Conservation (phyloP, 2,113 vertebrate species). For the Scomber colias region DNA sequence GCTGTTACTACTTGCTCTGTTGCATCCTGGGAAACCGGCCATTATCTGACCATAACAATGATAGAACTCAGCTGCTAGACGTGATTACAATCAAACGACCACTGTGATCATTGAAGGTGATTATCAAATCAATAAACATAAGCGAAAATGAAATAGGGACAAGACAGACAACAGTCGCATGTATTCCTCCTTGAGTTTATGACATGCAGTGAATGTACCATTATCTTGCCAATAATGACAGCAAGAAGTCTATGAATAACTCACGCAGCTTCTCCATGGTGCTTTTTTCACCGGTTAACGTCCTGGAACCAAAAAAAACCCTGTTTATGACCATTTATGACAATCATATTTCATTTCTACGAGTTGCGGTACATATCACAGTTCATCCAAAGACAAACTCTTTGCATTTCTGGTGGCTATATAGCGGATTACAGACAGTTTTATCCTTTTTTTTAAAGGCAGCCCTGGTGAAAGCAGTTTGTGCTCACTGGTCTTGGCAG, state of each 20-base stretch:
- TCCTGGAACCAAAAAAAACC: conserved; percentile 40
- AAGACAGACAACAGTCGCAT: conserved; percentile 32
- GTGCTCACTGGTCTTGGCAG: conserved; percentile 29
- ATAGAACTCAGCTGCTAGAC: conserved; percentile 23
- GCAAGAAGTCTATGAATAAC: conserved; percentile 49
- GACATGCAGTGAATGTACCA: conserved; percentile 36
- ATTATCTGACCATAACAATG: conserved; percentile 39
- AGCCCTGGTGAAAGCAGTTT: conserved; percentile 21
- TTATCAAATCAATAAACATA: conserved; percentile 59
- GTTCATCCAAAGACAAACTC: conserved; percentile 37
- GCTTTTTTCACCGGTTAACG: conserved; percentile 46
- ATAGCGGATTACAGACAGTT: conserved; percentile 48
- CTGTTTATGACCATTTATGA: conserved; percentile 69
- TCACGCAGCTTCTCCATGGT: conserved; percentile 8
- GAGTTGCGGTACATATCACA: conserved; percentile 40
- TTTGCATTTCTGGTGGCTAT: conserved; percentile 21
- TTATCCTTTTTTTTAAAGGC: conserved; percentile 34
- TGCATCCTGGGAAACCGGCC: conserved; percentile 37
- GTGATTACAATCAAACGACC: conserved; percentile 40
- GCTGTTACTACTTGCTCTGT: background rate
- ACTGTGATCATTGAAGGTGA: conserved; percentile 37
- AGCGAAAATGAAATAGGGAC: conserved; percentile 31
- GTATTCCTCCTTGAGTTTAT: conserved; percentile 42
- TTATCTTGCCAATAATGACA: conserved; percentile 52
- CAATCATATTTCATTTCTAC: conserved; percentile 54